Conservation (phyloP, 1,140 invertebrate genomes). For the Papilio xuthus region DNA sequence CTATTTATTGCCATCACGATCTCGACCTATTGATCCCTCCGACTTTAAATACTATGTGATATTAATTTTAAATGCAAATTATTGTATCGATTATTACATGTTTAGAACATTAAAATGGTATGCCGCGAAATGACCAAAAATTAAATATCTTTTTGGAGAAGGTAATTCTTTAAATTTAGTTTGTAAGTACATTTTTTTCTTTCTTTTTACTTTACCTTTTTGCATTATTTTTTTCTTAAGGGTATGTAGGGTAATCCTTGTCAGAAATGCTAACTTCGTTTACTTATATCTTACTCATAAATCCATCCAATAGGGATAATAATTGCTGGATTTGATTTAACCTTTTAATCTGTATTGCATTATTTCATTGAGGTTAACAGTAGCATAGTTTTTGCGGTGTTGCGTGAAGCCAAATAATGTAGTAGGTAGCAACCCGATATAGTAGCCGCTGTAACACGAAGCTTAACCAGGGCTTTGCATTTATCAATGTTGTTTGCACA, state of each 20-base stretch:
- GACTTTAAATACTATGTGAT: constrained; percentile 38
- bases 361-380: constrained; percentile 38
- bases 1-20: constrained; percentile 70
- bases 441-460: constrained; percentile 65
- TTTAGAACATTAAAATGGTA: not conserved
- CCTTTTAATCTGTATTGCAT: constrained; percentile 7
- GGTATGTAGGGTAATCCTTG: not conserved
- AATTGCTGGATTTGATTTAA: not conserved
- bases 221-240: not conserved
- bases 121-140: not conserved
- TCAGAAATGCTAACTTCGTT: too few species aligned
- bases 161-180: not conserved
- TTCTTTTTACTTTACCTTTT: not conserved
- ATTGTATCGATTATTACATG: constrained; percentile 31
- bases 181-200: not conserved
- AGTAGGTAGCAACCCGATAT: constrained; percentile 68
- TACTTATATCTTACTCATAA: not conserved
- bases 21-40: constrained; percentile 64
- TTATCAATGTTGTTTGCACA: constrained; percentile 38
- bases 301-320: not conserved
- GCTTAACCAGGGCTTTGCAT: constrained; percentile 53
- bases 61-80: constrained; percentile 42
- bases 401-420: constrained; percentile 68
- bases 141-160: not conserved
- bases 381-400: constrained; percentile 48